phyloP scores from a whole-genome alignment of 2,113 vertebrate genomes.

The Oncorhynchus kisutch region DNA sequence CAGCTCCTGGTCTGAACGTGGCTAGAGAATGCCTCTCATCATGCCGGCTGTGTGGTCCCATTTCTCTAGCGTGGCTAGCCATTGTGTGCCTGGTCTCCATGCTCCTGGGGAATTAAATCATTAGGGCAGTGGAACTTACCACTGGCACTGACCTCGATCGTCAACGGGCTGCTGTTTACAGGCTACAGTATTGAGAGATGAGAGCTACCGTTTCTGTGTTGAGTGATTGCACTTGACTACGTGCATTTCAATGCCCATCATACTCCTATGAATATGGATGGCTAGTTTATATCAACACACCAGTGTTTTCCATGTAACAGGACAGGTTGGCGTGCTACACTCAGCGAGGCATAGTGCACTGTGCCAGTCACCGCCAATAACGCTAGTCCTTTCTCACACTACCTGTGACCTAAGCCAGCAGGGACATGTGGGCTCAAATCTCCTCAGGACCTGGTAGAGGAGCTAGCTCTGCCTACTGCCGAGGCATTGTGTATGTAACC shows the following conservation, averaged over 20 bases:
- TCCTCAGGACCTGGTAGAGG: constrained; percentile 45
- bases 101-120: constrained; percentile 57
- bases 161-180: constrained; percentile 47
- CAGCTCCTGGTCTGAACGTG: constrained; percentile 6
- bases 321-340: constrained; percentile 44
- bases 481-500: constrained; percentile 24
- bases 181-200: no score
- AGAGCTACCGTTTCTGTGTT: constrained; percentile 1
- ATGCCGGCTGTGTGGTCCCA: constrained; percentile 37
- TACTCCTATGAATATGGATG: background rate
- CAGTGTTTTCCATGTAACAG: background rate
- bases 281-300: constrained; percentile 17
- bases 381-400: constrained; percentile 27
- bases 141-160: constrained; percentile 53
- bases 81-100: constrained; percentile 55
- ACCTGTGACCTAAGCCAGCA: constrained; percentile 25
- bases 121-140: constrained; percentile 55
- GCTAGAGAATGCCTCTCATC: constrained; percentile 47
- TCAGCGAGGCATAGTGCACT: constrained; percentile 32
- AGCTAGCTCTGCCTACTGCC: constrained; percentile 1
- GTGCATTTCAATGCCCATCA: background rate
- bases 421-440: constrained; percentile 54
- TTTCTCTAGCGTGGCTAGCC: constrained; percentile 38
- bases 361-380: constrained; percentile 35
- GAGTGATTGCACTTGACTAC: background rate